phyloP scores from a whole-genome alignment of 2,888 invertebrate species.

The Microctonus hyperodae region DNA sequence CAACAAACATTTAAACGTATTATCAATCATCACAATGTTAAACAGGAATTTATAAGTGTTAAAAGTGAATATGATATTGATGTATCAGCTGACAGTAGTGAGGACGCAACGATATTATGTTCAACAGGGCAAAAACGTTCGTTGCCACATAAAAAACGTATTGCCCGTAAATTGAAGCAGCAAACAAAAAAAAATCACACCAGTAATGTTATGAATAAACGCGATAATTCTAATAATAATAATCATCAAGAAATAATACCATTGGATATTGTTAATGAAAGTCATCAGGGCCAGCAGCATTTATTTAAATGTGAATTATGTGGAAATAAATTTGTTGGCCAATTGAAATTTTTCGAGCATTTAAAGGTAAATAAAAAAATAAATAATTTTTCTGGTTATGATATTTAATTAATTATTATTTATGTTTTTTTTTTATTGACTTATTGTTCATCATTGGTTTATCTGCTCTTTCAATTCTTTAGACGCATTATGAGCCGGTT shows the following conservation, averaged over 20 bases:
- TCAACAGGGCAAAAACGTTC: conserved; percentile 69
- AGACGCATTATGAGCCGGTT: conserved; percentile 60
- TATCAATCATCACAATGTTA: conserved; percentile 48
- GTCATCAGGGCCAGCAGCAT: conserved; percentile 54
- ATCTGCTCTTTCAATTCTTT: too few relatives aligned
- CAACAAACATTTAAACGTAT: conserved; percentile 54
- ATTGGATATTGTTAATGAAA: conserved; percentile 48
- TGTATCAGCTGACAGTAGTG: conserved; percentile 63
- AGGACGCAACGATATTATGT: conserved; percentile 56
- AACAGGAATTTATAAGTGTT: conserved; percentile 58
- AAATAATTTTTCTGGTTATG: too few relatives aligned
- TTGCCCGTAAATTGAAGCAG: conserved; percentile 77
- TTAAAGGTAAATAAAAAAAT: conserved; percentile 74
- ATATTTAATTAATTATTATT: neutral
- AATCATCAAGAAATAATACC: neutral
- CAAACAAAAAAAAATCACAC: conserved; percentile 52
- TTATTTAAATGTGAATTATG: conserved; percentile 80
- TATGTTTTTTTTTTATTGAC: conserved; percentile 2
- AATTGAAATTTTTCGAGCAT: conserved; percentile 85
- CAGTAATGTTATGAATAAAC: conserved; percentile 46
- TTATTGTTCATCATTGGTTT: neutral
- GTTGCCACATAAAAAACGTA: conserved; percentile 86
- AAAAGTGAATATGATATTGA: conserved; percentile 62
- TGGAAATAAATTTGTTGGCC: conserved; percentile 76
- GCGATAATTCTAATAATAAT: conserved; percentile 37